Percentiles rank a stretch among this genome's conserved stretches.
Conservation (phyloP, 2,888 invertebrate species). For the Scrobipalpa atriplicella region DNA sequence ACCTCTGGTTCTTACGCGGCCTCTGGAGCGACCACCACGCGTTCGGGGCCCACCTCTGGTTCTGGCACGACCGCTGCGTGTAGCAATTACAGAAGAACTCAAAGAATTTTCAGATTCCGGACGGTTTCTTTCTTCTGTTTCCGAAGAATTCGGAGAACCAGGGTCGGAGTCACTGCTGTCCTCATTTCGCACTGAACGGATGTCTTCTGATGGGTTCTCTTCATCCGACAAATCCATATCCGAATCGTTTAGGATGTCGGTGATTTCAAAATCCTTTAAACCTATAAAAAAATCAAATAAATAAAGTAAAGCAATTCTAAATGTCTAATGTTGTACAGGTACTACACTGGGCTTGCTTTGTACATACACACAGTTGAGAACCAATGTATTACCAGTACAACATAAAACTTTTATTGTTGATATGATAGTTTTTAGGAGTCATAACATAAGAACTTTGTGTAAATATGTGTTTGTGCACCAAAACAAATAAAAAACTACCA, state of each 20-base stretch:
- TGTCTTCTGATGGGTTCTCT: conserved; percentile 17
- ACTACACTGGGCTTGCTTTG: conserved; percentile 17
- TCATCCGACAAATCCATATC: conserved; percentile 25
- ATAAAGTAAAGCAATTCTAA: neutral
- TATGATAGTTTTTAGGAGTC: neutral
- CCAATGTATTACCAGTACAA: conserved; percentile 18
- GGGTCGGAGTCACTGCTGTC: conserved; percentile 22
- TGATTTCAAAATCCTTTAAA: conserved; percentile 17
- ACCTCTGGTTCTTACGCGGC: conserved; percentile 23
- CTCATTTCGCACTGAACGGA: conserved; percentile 6
- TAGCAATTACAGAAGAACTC: conserved; percentile 6
- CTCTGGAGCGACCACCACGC: conserved; percentile 19
- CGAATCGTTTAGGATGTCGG: conserved; percentile 20
- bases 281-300: conserved; percentile 18
- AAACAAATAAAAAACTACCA: neutral
- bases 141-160: conserved; percentile 26
- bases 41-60: conserved; percentile 20
- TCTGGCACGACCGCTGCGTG: conserved; percentile 9
- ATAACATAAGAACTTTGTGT: too few species aligned
- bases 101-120: conserved; percentile 22
- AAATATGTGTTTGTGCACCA: conserved; percentile 12
- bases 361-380: neutral
- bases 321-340: conserved; percentile 11
- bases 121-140: conserved; percentile 22
- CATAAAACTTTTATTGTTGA: conserved; percentile 17